phyloP scores from a whole-genome alignment of 2,797 vertebrate genomes.

The Gallinago solitaria region DNA sequence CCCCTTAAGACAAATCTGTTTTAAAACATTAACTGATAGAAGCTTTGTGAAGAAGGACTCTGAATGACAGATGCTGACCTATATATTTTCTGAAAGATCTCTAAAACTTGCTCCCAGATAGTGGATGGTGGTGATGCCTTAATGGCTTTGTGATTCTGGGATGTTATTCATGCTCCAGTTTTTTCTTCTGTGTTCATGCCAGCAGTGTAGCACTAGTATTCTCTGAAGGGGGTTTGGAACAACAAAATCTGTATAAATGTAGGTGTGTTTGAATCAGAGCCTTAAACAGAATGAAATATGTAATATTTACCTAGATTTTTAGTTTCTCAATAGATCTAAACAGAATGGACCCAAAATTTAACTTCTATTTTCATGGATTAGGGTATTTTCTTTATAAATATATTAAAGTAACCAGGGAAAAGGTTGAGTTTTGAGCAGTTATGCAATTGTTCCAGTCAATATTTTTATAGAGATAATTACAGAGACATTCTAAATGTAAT shows the following conservation, averaged over 20 bases:
- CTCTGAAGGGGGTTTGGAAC: neutral
- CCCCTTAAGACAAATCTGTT: neutral
- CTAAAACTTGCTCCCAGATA: slow-evolving; percentile 50
- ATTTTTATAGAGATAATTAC: neutral
- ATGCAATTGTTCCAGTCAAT: neutral
- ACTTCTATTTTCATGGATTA: neutral
- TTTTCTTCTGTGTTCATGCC: slow-evolving; percentile 28
- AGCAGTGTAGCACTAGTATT: neutral
- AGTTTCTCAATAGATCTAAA: neutral
- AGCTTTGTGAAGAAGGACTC: slow-evolving; percentile 3
- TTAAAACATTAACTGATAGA: neutral
- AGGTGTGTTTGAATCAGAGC: neutral
- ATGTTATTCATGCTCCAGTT: slow-evolving; percentile 70
- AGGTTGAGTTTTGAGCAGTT: neutral
- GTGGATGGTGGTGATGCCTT: slow-evolving; percentile 43
- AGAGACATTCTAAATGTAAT: neutral
- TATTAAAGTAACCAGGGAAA: neutral
- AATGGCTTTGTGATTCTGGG: slow-evolving; percentile 63
- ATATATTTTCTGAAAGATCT: slow-evolving; percentile 53
- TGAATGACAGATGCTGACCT: slow-evolving; percentile 63
- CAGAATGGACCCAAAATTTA: neutral
- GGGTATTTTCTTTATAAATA: neutral
- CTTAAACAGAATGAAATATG: neutral
- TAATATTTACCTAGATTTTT: neutral
- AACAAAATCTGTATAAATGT: neutral